Evolutionary conservation across 1,140 invertebrate genomes (phyloP).

Genomic region (Aporrectodea caliginosa): DNA sequence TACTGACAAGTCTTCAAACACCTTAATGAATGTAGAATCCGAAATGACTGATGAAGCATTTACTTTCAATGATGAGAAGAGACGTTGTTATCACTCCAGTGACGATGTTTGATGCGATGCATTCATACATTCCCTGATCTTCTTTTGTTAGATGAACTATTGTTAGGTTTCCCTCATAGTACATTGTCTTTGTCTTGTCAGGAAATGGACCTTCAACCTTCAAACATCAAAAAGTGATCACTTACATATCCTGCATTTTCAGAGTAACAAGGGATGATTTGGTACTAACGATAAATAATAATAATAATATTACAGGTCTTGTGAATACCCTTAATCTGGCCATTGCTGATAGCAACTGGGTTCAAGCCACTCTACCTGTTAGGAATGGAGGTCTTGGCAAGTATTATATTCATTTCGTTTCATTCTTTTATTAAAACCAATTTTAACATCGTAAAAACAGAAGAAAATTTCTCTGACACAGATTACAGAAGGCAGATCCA

Average conservation of each 20-base stretch:
- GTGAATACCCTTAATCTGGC: neutral
- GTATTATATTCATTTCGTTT: too few species aligned
- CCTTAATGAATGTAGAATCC: conserved; percentile 1
- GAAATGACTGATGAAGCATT: conserved; percentile 18
- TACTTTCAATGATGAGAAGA: conserved; percentile 79
- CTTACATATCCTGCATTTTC: too few species aligned
- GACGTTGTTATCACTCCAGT: conserved; percentile 84
- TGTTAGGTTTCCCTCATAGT: conserved; percentile 77
- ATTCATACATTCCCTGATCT: conserved; percentile 93
- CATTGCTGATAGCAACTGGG: neutral
- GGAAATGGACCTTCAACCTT: conserved; percentile 27
- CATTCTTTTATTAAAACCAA: too few species aligned
- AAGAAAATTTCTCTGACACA: too few species aligned
- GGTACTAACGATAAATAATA: too few species aligned
- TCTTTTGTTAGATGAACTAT: conserved; percentile 78
- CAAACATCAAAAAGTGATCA: neutral
- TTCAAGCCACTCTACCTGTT: neutral
- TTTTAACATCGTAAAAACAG: too few species aligned
- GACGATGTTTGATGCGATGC: conserved; percentile 88
- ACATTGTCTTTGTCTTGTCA: conserved; percentile 23
- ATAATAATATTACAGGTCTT: too few species aligned
- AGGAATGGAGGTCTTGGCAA: neutral
- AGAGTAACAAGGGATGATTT: too few species aligned
- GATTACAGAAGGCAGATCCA: too few species aligned
- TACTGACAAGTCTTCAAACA: neutral